Percentiles rank a stretch among this genome's conserved stretches.
These are phyloP conservation scores for Hydrolagus affinis DNA, from an alignment of 2,113 vertebrate species.

Conservation along the genomic window DNA sequence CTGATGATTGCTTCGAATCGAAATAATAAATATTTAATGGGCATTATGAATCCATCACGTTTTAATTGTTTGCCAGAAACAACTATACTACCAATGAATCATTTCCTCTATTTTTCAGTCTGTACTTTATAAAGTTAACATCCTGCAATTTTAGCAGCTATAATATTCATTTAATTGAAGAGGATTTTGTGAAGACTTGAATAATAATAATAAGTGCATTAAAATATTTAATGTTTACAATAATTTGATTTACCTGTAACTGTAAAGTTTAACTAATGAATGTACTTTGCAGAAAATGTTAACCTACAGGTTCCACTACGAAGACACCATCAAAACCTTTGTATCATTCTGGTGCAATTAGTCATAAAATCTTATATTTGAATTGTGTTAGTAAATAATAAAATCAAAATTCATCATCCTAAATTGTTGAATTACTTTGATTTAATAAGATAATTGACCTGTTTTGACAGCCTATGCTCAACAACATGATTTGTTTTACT, in stretches of 20 bases:
- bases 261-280: not conserved
- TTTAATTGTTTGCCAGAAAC: not conserved
- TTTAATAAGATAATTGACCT: not conserved
- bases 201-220: not conserved
- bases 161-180: no score
- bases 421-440: not conserved
- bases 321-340: not conserved
- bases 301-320: not conserved
- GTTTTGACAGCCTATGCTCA: not conserved
- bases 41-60: not conserved
- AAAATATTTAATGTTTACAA: constrained; percentile 2
- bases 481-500: no score
- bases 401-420: not conserved
- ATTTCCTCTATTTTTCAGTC: no score
- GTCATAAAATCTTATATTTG: constrained; percentile 4
- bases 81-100: no score
- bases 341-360: not conserved
- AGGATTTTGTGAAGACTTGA: no score
- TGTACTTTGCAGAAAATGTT: not conserved
- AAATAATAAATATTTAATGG: not conserved
- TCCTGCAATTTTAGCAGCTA: no score
- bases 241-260: not conserved
- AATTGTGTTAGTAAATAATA: constrained; percentile 10
- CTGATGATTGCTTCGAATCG: not conserved
- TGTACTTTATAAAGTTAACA: no score